Percentiles rank a stretch among this genome's conserved stretches.
These are phyloP conservation scores for Watersipora subatra DNA, from an alignment of 1,140 invertebrate genomes.

Conservation along the genomic window DNA sequence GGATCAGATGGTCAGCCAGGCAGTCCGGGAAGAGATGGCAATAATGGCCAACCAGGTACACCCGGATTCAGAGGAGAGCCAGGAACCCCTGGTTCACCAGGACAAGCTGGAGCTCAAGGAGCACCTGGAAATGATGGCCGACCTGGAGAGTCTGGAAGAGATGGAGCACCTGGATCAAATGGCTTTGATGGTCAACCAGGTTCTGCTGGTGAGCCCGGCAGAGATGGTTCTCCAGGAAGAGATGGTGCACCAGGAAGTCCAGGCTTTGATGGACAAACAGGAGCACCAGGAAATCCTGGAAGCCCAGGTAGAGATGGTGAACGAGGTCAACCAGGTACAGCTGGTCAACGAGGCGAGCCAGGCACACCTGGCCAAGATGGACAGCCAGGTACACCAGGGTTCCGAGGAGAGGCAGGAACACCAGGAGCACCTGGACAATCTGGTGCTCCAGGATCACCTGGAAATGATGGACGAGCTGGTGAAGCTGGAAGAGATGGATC, in stretches of 20 bases:
- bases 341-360: slow-evolving; percentile 9
- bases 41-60: not conserved
- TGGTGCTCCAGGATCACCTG: no score
- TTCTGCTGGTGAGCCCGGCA: not conserved
- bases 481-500: no score
- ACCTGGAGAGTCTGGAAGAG: not conserved
- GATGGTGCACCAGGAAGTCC: slow-evolving; percentile 6
- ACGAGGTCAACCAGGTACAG: slow-evolving; percentile 17
- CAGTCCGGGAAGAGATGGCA: not conserved
- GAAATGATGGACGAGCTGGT: no score
- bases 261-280: slow-evolving; percentile 7
- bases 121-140: no score
- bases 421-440: no score
- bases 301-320: slow-evolving; percentile 15
- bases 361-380: slow-evolving; percentile 21
- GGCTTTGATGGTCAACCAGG: not conserved
- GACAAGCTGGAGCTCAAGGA: not conserved
- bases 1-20: slow-evolving; percentile 12
- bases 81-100: slow-evolving; percentile 4
- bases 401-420: no score
- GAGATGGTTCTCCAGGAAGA: slow-evolving; percentile 8
- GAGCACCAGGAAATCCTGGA: slow-evolving; percentile 11
- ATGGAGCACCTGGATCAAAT: not conserved
- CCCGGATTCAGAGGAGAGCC: not conserved
- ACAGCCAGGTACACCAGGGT: no score